Percentiles rank a stretch among this genome's conserved stretches.
These are phyloP conservation scores for Dicaeum eximium DNA, from an alignment of 2,113 vertebrate species.

Conservation along the genomic window DNA sequence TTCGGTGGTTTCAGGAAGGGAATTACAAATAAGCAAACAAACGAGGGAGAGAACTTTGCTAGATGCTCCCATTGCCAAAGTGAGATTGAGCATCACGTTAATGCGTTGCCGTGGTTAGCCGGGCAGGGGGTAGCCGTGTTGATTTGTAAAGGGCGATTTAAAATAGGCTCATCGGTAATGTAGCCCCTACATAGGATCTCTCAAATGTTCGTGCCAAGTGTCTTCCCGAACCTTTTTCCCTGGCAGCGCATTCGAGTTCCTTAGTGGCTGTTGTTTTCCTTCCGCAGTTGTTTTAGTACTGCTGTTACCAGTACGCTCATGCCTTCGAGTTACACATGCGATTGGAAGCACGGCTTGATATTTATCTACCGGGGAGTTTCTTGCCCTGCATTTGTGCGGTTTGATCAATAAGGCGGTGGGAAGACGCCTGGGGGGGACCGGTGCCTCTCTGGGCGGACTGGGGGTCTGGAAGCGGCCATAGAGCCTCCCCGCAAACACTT, in stretches of 20 bases:
- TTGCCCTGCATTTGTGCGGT: not conserved
- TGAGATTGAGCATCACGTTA: conserved; percentile 90
- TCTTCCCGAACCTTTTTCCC: not conserved
- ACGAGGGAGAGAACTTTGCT: conserved; percentile 70
- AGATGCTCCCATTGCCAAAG: conserved; percentile 76
- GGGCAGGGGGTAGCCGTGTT: conserved; percentile 76
- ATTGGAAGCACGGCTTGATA: not conserved
- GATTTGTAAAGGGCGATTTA: conserved; percentile 83
- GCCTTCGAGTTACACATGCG: not conserved
- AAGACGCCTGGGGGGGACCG: not conserved
- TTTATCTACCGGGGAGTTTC: not conserved
- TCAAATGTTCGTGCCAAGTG: conserved; percentile 29
- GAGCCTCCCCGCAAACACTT: not conserved
- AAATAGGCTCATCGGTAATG: conserved; percentile 65
- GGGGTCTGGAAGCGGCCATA: not conserved
- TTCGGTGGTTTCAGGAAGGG: conserved; percentile 60
- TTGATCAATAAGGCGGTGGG: conserved; percentile 19
- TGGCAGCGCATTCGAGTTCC: not conserved
- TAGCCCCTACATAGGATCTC: conserved; percentile 28
- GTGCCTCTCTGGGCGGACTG: not conserved
- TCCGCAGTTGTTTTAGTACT: not conserved
- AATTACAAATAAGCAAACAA: conserved; percentile 60
- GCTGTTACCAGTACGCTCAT: not conserved
- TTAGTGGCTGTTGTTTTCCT: not conserved
- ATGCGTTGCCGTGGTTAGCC: conserved; percentile 80